phyloP scores from a whole-genome alignment of 2,797 vertebrate species.

The Lophius americanus region DNA sequence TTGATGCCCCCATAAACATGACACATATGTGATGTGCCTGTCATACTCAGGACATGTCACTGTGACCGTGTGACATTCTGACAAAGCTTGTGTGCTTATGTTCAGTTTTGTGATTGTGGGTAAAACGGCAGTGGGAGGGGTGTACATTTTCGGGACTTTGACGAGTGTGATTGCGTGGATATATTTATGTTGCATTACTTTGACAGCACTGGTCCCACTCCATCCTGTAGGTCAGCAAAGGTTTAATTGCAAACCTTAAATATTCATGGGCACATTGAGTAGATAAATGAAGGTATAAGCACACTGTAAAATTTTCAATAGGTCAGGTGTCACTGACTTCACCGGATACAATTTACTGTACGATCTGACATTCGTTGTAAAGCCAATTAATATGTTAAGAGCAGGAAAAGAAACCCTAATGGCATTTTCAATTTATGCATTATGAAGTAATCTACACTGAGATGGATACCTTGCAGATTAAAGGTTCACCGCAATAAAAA shows the following conservation, averaged over 20 bases:
- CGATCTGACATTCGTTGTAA: conserved; percentile 74
- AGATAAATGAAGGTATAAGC: conserved; percentile 86
- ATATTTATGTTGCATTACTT: conserved; percentile 58
- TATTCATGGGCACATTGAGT: conserved; percentile 83
- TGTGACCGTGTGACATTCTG: conserved; percentile 60
- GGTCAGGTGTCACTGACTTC: conserved; percentile 83
- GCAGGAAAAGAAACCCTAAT: conserved; percentile 78
- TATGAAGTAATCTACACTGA: conserved; percentile 74
- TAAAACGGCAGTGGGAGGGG: background rate
- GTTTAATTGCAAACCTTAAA: conserved; percentile 85
- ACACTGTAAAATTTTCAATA: conserved; percentile 83
- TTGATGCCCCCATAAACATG: conserved; percentile 68
- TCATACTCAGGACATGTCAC: conserved; percentile 53
- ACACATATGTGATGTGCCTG: conserved; percentile 67
- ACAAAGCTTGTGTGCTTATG: conserved; percentile 37
- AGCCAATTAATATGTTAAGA: conserved; percentile 85
- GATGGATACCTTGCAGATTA: conserved; percentile 70
- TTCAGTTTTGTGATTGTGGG: conserved; percentile 34
- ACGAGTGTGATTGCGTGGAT: conserved; percentile 45
- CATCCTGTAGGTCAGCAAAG: conserved; percentile 76
- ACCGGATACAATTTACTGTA: conserved; percentile 83
- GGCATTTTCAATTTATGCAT: conserved; percentile 80
- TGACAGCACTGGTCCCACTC: conserved; percentile 62
- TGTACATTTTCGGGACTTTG: conserved; percentile 39
- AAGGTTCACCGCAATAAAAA: conserved; percentile 68